Base-by-base conservation (phyloP, 2,113 vertebrate species). In the Hipposideros armiger region DNA sequence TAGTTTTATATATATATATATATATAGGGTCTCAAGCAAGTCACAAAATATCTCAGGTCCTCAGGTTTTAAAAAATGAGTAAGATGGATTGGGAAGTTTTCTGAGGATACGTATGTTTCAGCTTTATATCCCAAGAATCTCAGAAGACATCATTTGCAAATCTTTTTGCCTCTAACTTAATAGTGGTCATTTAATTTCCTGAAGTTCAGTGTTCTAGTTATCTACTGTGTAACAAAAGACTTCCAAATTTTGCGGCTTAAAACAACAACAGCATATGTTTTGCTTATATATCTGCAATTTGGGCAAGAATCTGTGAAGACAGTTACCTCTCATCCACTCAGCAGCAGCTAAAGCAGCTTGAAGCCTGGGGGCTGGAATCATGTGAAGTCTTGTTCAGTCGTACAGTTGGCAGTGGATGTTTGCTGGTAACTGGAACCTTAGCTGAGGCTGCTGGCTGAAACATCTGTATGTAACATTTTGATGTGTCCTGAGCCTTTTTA, bases 131-230 rank as follows among this genome's bases (percentile, higher is more conserved):
- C 56, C 16, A 73, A 88, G 69, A 67, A 45, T 88, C 15, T 85
- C 26, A 89, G 52, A 60, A 83, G 54, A 80, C 8, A 22, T 93
- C 47, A 47, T 95, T 73, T 88, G 56, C 76, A 90, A 84, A 92
- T 82, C 66, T 14, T 26, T 87, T 45, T 77, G 36, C 60, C 56
- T 88, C 20, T 73, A 73, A 36, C 36, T 89, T 93, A 72, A 17
- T 64, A 82, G 70, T 16, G 47, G 4, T 2, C 11, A 83, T 83
- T 91, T 81, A 87, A 94, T 91, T 92, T 74, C 73, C 28, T 67
- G 42, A 83, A 20, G 20, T 76, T 94, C 32, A 24, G 28, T 78
- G 26, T 47, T 90, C 28, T 93, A 85, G 30, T 32, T 76, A 30
- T 45, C 28, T 66, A 54, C 17, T 62, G 3, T 11, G 17, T 83